Conservation (phyloP, 2,888 invertebrate species). For the Eremobia ochroleuca region DNA sequence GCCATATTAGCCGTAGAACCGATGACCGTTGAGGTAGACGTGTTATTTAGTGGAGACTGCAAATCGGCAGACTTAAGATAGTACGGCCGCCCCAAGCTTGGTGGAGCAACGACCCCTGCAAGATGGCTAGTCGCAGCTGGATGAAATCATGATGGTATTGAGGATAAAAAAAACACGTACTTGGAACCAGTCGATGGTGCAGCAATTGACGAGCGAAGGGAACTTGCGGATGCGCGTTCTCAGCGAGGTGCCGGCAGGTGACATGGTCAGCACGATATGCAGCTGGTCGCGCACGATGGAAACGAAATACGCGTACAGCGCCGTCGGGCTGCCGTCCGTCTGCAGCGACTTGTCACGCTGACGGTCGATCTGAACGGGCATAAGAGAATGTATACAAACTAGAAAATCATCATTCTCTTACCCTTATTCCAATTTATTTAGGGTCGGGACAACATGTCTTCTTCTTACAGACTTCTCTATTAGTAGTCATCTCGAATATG, state of each 20-base stretch:
- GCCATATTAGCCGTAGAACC: background rate
- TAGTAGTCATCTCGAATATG: background rate
- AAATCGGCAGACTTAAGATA: background rate
- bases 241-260: constrained; percentile 96
- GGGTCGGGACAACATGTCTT: no score
- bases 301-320: constrained; percentile 97
- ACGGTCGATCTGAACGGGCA: constrained; percentile 93
- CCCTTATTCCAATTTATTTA: background rate
- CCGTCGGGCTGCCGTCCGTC: constrained; percentile 97
- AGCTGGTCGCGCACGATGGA: constrained; percentile 97
- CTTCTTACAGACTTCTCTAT: background rate
- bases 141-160: background rate
- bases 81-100: no score
- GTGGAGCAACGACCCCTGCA: background rate
- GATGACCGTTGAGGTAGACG: background rate
- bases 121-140: background rate
- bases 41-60: background rate
- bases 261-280: constrained; percentile 97
- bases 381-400: background rate
- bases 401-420: background rate
- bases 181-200: constrained; percentile 99
- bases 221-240: constrained; percentile 96
- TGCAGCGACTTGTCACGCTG: constrained; percentile 96
- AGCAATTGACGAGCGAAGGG: constrained; percentile 98
- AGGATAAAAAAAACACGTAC: constrained; percentile 71